Conservation (phyloP, 2,888 invertebrate genomes). For the Trichogramma evanescens region DNA sequence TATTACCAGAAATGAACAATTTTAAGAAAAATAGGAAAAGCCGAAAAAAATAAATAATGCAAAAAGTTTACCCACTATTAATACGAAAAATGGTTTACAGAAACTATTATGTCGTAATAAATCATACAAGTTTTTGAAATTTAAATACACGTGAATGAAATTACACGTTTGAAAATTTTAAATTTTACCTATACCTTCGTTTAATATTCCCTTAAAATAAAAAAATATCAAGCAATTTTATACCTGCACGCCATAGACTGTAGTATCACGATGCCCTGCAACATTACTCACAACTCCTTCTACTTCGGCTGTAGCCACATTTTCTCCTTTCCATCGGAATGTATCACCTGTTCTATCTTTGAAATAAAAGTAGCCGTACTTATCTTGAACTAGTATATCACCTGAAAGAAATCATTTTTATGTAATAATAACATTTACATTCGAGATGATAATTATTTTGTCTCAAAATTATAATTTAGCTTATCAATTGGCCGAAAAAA, state of each 20-base stretch:
- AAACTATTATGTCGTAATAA: neutral
- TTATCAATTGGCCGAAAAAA: no score
- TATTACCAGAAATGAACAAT: no score
- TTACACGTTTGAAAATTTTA: neutral
- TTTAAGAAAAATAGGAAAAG: no score
- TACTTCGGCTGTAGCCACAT: conserved; percentile 62
- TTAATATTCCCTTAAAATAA: neutral
- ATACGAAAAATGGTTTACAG: no score
- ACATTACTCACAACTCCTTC: conserved; percentile 57
- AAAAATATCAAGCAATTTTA: neutral
- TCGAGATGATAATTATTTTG: neutral
- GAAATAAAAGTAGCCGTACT: conserved; percentile 59
- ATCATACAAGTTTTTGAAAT: neutral
- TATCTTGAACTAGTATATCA: conserved; percentile 59
- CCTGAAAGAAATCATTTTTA: conserved; percentile 29
- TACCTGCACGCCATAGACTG: conserved; percentile 90
- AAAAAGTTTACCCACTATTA: no score
- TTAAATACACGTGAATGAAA: neutral
- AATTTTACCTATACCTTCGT: neutral
- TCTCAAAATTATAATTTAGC: neutral
- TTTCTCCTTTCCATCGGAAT: conserved; percentile 62
- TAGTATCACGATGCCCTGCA: conserved; percentile 69
- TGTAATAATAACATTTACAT: neutral
- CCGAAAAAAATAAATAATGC: no score
- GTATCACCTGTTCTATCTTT: conserved; percentile 61